Base-by-base conservation (phyloP, 2,113 vertebrate genomes). In the Apodemus sylvaticus region DNA sequence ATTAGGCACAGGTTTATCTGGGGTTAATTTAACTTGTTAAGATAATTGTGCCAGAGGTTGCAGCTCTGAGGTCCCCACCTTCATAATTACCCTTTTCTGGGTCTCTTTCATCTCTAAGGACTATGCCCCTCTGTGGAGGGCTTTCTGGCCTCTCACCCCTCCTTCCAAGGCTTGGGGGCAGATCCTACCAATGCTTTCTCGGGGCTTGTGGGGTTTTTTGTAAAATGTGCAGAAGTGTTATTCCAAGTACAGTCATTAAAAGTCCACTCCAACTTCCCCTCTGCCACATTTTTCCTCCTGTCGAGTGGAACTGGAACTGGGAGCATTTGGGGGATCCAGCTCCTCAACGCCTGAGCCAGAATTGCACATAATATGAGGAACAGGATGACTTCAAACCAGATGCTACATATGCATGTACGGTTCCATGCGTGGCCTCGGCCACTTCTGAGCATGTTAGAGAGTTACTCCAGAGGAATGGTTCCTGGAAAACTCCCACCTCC, bases 1-100 rank as follows among this genome's bases (percentile, higher is more conserved):
- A 94, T 92, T 93, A 93, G 91, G 92, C 73, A 39, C 94, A 94
- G 81, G 95, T 97, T 96, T 96, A 97, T 96, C 91, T 96, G 96
- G 93, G 68, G 95, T 89, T 96, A 91, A 97, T 97, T 97, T 96
- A 96, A 86, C 96, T 96, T 95, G 90, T 97, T 96, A 93, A 95
- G 93, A 73, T 96, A 93, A 97, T 95, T 93, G 93, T 94, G 86
- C 91, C 95, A 93, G 89, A 89, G 82, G 91, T 96, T 48, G 20
- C 64, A 53, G 97, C 89, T 77, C 78, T 26, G 53, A 85, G 88
- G 73, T 64, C 87, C 81, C 83, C 0, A 17, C 82, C 81, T 91
- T 60, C 60, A 73, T 94, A 97, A 96, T 96, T 96, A 83, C 82
- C 55, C 89, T 93, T 36, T 78, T 87, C 68, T 34, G 83, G 55